Base-by-base conservation (phyloP, 2,113 vertebrate genomes). In the Tachysurus fulvidraco region DNA sequence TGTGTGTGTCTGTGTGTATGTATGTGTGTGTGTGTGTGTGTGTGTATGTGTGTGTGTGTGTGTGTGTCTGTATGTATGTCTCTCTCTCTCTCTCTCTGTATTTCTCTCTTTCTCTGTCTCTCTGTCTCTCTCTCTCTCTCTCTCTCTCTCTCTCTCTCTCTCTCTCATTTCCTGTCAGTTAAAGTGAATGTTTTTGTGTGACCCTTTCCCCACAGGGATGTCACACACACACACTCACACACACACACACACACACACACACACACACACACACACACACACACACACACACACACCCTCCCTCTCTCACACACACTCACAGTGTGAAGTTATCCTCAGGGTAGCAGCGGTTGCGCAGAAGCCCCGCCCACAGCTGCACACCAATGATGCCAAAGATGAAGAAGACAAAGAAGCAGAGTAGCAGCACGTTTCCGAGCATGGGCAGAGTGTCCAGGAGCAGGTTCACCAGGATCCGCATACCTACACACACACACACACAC, bases 341-440 rank as follows among this genome's bases (percentile, higher is more conserved):
- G 93, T 98, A 99, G 93, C 98, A 99, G 85, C 98, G 96, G 95
- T 99, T 99, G 79, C 98, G 94, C 89, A 99, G 96, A 44, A 99
- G 96, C 86, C 98, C 98, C 0, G 98, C 98, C 98, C 98, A 99
- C 89, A 99, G 96, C 95, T 99, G 98, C 55, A 99, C 98, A 0
- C 98, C 98, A 0, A 99, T 98, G 30, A 99, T 99, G 85, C 98
- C 98, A 0, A 99, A 99, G 93, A 99, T 99, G 95, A 99, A 99
- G 95, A 99, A 99, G 92, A 99, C 98, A 8, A 99, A 99, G 96
- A 99, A 99, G 94, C 98, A 99, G 80, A 99, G 96, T 86, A 99
- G 96, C 54, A 99, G 97, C 83, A 99, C 98, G 0, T 99, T 99
- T 88, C 98, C 98, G 73, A 99, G 95, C 98, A 99, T 99, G 93